These are phyloP conservation scores for Embiotoca jacksoni DNA, from an alignment of 2,113 vertebrate species.

Conservation along the genomic window DNA sequence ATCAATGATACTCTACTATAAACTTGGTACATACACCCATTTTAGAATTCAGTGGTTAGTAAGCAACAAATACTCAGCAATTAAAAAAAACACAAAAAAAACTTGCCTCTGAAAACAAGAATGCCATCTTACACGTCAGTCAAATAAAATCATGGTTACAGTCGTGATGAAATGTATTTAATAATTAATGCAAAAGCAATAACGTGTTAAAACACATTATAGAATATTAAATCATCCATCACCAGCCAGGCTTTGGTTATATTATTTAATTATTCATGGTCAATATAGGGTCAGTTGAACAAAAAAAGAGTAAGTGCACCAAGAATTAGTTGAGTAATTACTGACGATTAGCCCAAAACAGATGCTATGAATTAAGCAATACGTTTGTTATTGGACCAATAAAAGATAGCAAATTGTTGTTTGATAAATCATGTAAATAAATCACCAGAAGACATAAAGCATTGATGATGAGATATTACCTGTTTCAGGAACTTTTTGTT, in stretches of 20 bases:
- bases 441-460: neutral
- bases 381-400: too few relatives aligned
- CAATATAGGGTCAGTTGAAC: neutral
- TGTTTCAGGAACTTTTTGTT: too few relatives aligned
- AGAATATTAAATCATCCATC: conserved; percentile 43
- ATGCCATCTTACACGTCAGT: neutral
- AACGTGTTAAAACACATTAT: conserved; percentile 44
- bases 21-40: neutral
- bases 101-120: neutral
- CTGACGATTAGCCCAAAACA: neutral
- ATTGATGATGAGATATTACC: too few relatives aligned
- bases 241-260: conserved; percentile 17
- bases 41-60: neutral
- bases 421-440: neutral
- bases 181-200: conserved; percentile 31
- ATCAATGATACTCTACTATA: neutral
- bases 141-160: neutral
- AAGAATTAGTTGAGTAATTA: neutral
- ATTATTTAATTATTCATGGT: conserved; percentile 37
- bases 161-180: conserved; percentile 8
- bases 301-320: neutral
- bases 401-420: neutral
- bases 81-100: neutral
- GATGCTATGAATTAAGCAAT: too few relatives aligned
- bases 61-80: too few relatives aligned